Evolutionary conservation across 2,888 invertebrate species (phyloP).

Genomic region (Adela reaumurella): DNA sequence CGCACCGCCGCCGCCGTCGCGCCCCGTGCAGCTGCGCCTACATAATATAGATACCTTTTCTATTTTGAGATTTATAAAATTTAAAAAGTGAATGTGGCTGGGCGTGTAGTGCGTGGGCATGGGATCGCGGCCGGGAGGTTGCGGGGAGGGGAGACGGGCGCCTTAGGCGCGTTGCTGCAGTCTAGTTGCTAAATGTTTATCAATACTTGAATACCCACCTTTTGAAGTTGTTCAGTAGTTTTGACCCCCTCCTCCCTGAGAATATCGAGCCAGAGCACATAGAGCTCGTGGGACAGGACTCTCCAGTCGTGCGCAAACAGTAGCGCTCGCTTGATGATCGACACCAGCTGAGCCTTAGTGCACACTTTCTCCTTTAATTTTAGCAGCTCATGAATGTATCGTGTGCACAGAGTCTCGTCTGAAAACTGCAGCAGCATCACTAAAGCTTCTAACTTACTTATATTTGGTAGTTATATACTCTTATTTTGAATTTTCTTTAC

Average conservation of each 20-base stretch:
- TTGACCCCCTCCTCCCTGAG: conserved; percentile 29
- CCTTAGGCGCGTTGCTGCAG: no score
- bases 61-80: conserved; percentile 2
- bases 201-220: no score
- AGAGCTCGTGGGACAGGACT: conserved; percentile 35
- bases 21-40: no score
- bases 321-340: conserved; percentile 39
- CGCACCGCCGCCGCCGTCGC: no score
- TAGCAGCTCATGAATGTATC: conserved; percentile 36
- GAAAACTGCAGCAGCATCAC: conserved; percentile 32
- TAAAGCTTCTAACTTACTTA: no score
- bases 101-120: neutral
- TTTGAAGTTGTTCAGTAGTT: conserved; percentile 23
- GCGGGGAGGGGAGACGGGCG: no score
- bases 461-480: no score
- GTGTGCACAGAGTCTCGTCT: conserved; percentile 34
- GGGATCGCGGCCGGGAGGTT: no score
- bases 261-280: conserved; percentile 36
- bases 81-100: neutral
- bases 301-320: conserved; percentile 33
- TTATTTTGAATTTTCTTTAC: no score
- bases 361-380: conserved; percentile 24
- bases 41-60: no score
- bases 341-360: conserved; percentile 27
- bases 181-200: no score